These are phyloP conservation scores for Merodon equestris DNA, from an alignment of 2,888 invertebrate species.

Conservation along the genomic window DNA sequence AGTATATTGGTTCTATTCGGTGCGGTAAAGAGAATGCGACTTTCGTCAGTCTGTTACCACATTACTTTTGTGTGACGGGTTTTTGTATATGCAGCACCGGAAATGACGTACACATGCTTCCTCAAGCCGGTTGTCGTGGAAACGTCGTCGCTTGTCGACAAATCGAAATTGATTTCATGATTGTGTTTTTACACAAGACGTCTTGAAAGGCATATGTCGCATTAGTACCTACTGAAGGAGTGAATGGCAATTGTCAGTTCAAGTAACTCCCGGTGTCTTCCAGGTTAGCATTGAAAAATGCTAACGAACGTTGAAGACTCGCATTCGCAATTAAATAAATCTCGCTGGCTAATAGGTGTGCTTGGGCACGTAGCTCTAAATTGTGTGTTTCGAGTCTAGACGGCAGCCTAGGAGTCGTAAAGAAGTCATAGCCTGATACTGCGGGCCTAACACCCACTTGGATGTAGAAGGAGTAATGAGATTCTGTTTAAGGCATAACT, in stretches of 20 bases:
- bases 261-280: slow-evolving; percentile 4
- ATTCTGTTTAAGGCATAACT: slow-evolving; percentile 32
- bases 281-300: slow-evolving; percentile 24
- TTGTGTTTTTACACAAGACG: background rate
- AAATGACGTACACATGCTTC: background rate
- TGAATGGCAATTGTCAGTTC: slow-evolving; percentile 28
- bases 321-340: slow-evolving; percentile 31
- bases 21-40: too few relatives aligned
- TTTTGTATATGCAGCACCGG: background rate
- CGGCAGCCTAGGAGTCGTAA: slow-evolving; percentile 40
- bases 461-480: slow-evolving; percentile 25
- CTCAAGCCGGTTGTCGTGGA: too few relatives aligned
- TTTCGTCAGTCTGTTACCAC: background rate
- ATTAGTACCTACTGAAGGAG: slow-evolving; percentile 12
- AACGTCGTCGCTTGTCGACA: too few relatives aligned
- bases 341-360: slow-evolving; percentile 55
- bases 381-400: slow-evolving; percentile 35
- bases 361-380: slow-evolving; percentile 53
- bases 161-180: too few relatives aligned
- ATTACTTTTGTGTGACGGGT: background rate
- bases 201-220: background rate
- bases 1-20: too few relatives aligned
- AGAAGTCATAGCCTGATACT: slow-evolving; percentile 21
- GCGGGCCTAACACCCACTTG: background rate
- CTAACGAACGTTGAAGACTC: slow-evolving; percentile 54